A percentile compares a stretch with the other conserved stretches of the same genome.
Conservation (phyloP, 2,113 vertebrate species). For the Pachycephala philippinensis region DNA sequence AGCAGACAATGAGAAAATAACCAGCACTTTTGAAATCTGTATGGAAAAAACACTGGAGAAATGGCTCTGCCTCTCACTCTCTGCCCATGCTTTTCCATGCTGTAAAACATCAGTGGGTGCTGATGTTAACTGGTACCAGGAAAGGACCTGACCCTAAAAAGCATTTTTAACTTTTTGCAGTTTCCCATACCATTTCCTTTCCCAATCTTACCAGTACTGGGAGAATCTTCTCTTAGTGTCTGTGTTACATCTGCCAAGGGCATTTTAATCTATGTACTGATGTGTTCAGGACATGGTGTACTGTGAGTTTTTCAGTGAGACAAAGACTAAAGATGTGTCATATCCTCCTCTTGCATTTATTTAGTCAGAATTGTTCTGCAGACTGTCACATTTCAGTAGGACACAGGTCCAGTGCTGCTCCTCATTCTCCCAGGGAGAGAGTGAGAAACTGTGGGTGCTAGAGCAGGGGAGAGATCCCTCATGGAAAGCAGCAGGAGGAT, state of each 20-base stretch:
- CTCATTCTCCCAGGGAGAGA: fast-evolving
- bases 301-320: background rate
- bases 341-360: background rate
- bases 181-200: background rate
- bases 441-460: background rate
- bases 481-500: background rate
- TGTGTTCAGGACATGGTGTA: background rate
- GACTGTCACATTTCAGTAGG: background rate
- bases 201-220: background rate
- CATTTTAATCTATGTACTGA: background rate
- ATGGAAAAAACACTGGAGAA: background rate
- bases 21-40: background rate
- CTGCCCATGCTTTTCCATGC: background rate
- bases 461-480: background rate
- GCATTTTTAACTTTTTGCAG: background rate
- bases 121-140: background rate
- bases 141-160: background rate
- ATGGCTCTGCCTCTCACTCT: background rate
- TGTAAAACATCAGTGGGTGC: background rate
- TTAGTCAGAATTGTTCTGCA: background rate
- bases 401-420: background rate
- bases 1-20: background rate
- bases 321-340: background rate
- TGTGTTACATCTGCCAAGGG: background rate
- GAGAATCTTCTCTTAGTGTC: background rate